Evolutionary conservation across 2,797 vertebrate genomes (phyloP).

Genomic region (Lacerta agilis): DNA sequence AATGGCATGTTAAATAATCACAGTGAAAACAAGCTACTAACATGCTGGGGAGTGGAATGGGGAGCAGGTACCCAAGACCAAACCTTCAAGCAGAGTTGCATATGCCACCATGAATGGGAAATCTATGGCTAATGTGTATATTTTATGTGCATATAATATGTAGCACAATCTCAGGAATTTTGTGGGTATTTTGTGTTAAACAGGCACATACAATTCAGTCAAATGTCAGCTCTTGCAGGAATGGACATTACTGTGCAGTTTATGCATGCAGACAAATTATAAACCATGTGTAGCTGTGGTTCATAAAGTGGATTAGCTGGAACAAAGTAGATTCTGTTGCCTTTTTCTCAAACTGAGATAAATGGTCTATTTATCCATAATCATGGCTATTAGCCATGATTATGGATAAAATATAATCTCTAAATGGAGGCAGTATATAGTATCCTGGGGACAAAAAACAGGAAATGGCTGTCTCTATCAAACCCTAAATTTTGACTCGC

Average conservation of each 20-base stretch:
- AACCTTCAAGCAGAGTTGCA: too few species aligned
- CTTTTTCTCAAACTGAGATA: background rate
- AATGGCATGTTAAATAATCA: too few species aligned
- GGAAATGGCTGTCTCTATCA: background rate
- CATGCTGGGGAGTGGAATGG: too few species aligned
- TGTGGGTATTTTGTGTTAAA: background rate
- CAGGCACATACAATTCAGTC: background rate
- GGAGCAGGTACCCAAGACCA: too few species aligned
- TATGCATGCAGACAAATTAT: background rate
- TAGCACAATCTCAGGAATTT: background rate
- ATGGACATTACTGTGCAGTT: background rate
- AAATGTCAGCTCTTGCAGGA: background rate
- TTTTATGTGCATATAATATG: background rate
- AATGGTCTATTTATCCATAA: background rate
- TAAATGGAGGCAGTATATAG: background rate
- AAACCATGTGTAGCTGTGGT: background rate
- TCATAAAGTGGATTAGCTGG: background rate
- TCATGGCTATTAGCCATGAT: too few species aligned
- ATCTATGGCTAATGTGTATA: background rate
- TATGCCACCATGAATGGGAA: too few species aligned
- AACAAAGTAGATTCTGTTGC: background rate
- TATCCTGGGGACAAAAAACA: background rate
- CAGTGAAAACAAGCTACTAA: too few species aligned
- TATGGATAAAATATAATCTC: too few species aligned
- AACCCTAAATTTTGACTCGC: background rate